Conservation (phyloP, 2,888 invertebrate species). For the Ditula angustiorana region DNA sequence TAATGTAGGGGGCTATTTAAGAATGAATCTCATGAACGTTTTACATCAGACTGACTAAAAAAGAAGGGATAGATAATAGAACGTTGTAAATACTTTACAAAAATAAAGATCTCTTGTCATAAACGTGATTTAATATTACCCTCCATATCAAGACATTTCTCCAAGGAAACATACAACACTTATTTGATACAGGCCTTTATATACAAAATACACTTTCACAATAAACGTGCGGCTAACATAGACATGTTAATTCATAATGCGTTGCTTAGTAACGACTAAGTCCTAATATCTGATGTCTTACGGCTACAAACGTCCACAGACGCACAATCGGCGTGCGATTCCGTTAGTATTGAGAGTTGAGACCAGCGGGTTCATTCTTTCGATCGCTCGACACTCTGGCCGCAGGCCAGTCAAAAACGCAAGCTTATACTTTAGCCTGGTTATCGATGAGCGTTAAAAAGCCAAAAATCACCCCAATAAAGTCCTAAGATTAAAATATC, state of each 20-base stretch:
- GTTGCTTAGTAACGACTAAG: slow-evolving; percentile 11
- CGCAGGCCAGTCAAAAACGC: too few relatives aligned
- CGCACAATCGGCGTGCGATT: too few relatives aligned
- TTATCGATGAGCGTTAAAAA: too few relatives aligned
- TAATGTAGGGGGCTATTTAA: background rate
- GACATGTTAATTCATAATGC: slow-evolving; percentile 22
- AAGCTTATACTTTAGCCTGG: too few relatives aligned
- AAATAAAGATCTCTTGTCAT: slow-evolving; percentile 32
- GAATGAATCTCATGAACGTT: background rate
- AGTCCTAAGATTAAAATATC: too few relatives aligned
- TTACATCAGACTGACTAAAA: background rate
- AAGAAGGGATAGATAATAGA: too few relatives aligned
- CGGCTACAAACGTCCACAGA: too few relatives aligned
- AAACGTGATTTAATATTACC: slow-evolving; percentile 31
- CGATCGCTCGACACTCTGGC: too few relatives aligned
- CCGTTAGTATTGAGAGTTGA: too few relatives aligned
- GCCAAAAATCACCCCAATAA: too few relatives aligned
- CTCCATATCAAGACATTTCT: slow-evolving; percentile 28
- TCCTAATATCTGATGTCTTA: background rate
- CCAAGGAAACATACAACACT: slow-evolving; percentile 37
- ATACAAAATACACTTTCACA: slow-evolving; percentile 33
- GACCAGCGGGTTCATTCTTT: too few relatives aligned
- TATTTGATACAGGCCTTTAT: slow-evolving; percentile 35
- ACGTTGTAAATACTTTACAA: slow-evolving; percentile 22
- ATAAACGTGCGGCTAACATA: slow-evolving; percentile 22